Conservation (phyloP, 2,888 invertebrate species). For the Thysanoteuthis rhombus region DNA sequence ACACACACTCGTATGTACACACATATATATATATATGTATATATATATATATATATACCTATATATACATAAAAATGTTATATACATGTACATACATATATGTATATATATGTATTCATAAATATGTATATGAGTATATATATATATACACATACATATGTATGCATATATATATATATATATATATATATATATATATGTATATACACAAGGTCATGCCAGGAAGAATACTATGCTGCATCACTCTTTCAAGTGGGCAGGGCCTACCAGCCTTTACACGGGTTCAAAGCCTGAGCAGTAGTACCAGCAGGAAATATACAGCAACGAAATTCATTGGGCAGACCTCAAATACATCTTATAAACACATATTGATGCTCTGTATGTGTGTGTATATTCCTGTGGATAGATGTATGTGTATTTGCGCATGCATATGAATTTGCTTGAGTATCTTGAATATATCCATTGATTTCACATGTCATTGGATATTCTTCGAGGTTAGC, state of each 20-base stretch:
- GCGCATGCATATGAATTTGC: neutral
- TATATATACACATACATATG: neutral
- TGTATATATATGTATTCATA: constrained; percentile 1
- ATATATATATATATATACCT: neutral
- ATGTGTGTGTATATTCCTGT: neutral
- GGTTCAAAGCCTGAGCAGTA: no score
- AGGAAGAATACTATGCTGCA: no score
- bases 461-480: neutral
- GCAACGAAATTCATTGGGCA: no score
- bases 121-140: neutral
- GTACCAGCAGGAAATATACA: no score
- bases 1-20: neutral
- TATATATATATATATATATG: no score
- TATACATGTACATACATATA: neutral
- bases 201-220: no score
- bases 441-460: neutral
- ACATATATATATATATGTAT: neutral
- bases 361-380: no score
- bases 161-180: no score
- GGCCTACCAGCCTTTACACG: no score
- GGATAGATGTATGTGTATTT: neutral
- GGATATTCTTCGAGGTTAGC: neutral
- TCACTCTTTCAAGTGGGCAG: no score
- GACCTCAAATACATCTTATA: no score
- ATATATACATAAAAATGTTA: no score